These are phyloP conservation scores for Trematocara macrostoma DNA, from an alignment of 2,113 vertebrate genomes.

Conservation along the genomic window DNA sequence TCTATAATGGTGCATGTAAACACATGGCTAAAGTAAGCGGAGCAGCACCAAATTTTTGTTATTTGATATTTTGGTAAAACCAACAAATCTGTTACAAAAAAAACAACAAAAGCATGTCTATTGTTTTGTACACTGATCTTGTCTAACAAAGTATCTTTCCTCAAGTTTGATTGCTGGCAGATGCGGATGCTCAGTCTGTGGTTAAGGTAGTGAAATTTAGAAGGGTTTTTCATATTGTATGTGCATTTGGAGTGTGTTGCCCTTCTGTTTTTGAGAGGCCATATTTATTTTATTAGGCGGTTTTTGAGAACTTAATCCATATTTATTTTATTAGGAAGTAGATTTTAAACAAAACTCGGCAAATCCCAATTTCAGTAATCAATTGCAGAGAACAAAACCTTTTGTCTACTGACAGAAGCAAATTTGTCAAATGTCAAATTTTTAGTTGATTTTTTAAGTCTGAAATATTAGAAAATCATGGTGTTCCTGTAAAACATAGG, in stretches of 20 bases:
- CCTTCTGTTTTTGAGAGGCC: not conserved
- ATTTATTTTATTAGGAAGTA: slow-evolving; percentile 35
- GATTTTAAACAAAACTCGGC: not conserved
- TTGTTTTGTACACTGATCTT: not conserved
- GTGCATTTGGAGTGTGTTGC: slow-evolving; percentile 4
- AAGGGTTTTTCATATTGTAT: not conserved
- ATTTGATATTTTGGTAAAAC: not conserved
- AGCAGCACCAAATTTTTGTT: not conserved
- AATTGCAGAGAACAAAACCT: not conserved
- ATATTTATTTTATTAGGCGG: slow-evolving; percentile 8
- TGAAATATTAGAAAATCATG: not conserved
- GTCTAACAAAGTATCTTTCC: not conserved
- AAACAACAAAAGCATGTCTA: not conserved
- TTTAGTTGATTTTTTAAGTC: not conserved
- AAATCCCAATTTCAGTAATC: not conserved
- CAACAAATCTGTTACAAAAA: not conserved
- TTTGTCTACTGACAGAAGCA: not conserved
- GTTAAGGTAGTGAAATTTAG: slow-evolving; percentile 9
- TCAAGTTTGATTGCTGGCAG: slow-evolving; percentile 21
- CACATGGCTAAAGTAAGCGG: not conserved
- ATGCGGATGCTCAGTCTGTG: not conserved
- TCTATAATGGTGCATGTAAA: not conserved
- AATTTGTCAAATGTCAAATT: not conserved
- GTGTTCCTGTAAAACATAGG: not conserved
- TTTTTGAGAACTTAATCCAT: slow-evolving; percentile 8